A percentile compares a stretch with the other conserved stretches of the same genome.
These are phyloP conservation scores for Todiramphus chloris DNA, from an alignment of 2,113 vertebrate genomes.

Conservation along the genomic window DNA sequence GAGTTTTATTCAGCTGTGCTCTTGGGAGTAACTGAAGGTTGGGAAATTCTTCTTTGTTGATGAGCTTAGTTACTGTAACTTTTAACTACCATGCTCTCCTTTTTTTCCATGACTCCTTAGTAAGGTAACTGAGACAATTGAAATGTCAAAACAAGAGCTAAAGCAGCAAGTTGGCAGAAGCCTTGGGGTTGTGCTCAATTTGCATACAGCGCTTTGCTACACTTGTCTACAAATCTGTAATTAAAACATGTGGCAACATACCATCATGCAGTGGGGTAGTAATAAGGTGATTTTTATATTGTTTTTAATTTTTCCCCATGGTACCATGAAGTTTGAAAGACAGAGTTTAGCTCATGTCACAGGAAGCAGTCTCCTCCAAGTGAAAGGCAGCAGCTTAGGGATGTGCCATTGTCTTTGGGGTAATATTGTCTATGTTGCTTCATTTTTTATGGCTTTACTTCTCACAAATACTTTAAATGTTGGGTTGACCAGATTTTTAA, in stretches of 20 bases:
- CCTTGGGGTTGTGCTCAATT: background rate
- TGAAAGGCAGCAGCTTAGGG: background rate
- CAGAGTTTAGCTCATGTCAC: background rate
- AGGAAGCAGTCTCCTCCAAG: background rate
- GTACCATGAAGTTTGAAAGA: background rate
- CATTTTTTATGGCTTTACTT: background rate
- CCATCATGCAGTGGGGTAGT: background rate
- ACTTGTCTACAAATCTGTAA: background rate
- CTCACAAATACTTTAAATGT: background rate
- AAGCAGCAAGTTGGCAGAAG: background rate
- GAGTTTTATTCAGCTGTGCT: background rate
- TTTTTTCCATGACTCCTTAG: background rate
- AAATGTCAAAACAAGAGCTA: background rate
- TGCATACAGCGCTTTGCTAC: background rate
- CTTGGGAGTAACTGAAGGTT: background rate
- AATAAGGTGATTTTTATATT: background rate
- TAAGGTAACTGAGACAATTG: background rate
- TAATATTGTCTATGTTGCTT: background rate
- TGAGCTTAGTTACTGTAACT: background rate
- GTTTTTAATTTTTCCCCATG: fast-evolving
- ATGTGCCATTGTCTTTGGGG: background rate
- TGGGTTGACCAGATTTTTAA: background rate
- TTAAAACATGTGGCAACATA: background rate
- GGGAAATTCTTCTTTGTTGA: background rate
- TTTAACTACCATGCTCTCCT: background rate